These are phyloP conservation scores for Aromia moschata DNA, from an alignment of 2,888 invertebrate genomes.

Conservation along the genomic window DNA sequence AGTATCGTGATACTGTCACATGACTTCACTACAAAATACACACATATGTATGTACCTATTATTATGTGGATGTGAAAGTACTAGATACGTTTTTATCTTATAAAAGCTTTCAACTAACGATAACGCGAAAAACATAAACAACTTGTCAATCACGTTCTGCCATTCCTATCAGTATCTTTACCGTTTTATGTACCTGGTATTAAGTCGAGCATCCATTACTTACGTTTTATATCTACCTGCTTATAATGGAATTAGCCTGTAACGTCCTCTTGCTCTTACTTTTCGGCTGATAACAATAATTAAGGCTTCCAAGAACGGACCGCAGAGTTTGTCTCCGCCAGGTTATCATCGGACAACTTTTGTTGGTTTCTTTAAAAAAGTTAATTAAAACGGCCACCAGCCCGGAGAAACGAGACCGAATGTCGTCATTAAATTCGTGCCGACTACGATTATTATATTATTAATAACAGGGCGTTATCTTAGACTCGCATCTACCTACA, in stretches of 20 bases:
- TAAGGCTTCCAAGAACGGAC: background rate
- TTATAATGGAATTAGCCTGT: constrained; percentile 20
- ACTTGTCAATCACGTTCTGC: constrained; percentile 14
- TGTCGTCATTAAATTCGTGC: constrained; percentile 6
- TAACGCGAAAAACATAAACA: constrained; percentile 15
- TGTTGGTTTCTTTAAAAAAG: background rate
- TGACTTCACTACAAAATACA: no score
- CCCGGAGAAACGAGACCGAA: background rate
- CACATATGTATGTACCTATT: no score
- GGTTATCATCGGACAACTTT: background rate
- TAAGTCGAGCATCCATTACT: constrained; percentile 14
- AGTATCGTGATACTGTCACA: no score
- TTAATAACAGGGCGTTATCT: constrained; percentile 16
- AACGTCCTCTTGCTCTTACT: constrained; percentile 1
- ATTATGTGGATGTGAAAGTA: no score
- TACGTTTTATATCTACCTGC: constrained; percentile 11
- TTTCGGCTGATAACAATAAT: constrained; percentile 13
- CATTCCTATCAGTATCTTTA: constrained; percentile 11
- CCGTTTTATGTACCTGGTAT: constrained; percentile 20
- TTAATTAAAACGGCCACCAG: background rate
- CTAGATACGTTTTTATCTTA: constrained; percentile 16
- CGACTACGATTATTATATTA: constrained; percentile 15
- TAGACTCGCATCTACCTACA: constrained; percentile 12
- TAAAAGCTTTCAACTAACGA: constrained; percentile 13
- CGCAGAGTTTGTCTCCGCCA: background rate